phyloP scores from a whole-genome alignment of 2,113 vertebrate genomes.

The Pontoporia blainvillei region DNA sequence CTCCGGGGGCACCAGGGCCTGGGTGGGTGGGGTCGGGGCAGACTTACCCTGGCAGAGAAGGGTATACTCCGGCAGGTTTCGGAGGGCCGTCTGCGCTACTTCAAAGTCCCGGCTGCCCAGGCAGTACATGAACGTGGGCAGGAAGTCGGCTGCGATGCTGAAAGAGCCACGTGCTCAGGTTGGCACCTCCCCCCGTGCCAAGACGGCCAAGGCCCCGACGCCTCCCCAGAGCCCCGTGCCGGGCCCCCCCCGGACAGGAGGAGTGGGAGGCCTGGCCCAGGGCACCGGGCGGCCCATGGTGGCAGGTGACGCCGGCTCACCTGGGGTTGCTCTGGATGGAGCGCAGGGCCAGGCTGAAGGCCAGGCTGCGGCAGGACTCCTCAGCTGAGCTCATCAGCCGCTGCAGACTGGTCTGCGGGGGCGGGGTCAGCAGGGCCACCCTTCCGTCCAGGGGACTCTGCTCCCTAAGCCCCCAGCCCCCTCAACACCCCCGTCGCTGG shows the following conservation, averaged over 20 bases:
- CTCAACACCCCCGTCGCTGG: too few species aligned
- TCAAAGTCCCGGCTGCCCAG: conserved; percentile 95
- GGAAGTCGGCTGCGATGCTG: conserved; percentile 93
- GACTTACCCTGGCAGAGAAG: conserved; percentile 94
- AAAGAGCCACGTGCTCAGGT: rapidly evolving
- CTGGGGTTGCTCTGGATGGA: conserved; percentile 95
- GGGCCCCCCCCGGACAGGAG: rapidly evolving
- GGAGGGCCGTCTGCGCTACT: conserved; percentile 94
- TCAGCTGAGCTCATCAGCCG: conserved; percentile 94
- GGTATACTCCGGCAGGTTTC: conserved; percentile 95
- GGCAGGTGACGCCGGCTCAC: conserved; percentile 70
- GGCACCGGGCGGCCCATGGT: background rate
- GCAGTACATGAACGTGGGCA: conserved; percentile 98
- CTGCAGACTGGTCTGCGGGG: conserved; percentile 91
- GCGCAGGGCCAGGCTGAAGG: conserved; percentile 93
- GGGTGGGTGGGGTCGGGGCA: background rate
- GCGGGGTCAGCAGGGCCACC: rapidly evolving
- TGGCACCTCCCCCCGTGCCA: rapidly evolving
- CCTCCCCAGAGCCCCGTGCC: background rate
- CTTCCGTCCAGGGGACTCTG: rapidly evolving
- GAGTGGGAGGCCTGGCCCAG: background rate
- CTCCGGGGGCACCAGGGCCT: rapidly evolving
- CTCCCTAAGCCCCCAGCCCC: background rate
- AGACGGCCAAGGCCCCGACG: rapidly evolving
- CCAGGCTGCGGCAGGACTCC: conserved; percentile 93